Conservation (phyloP, 2,888 invertebrate genomes). For the Molorchus minor region DNA sequence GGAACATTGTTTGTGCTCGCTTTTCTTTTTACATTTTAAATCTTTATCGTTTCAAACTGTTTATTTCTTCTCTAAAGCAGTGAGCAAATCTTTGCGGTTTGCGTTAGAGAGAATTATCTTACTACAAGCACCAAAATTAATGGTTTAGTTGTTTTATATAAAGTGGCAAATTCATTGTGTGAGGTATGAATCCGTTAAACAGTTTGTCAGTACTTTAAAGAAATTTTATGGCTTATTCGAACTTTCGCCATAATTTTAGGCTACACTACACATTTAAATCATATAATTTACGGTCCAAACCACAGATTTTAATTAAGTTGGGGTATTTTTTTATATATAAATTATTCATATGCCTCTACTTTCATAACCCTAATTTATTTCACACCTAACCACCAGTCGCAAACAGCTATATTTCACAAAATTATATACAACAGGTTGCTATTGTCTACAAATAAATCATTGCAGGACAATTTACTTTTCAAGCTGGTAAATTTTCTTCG, state of each 20-base stretch:
- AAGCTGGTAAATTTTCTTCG: too few relatives aligned
- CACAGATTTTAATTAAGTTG: neutral
- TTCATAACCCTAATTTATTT: too few relatives aligned
- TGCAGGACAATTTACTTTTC: too few relatives aligned
- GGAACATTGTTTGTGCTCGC: too few relatives aligned
- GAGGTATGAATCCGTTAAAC: slow-evolving; percentile 5
- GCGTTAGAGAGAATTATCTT: slow-evolving; percentile 2
- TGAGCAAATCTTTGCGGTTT: slow-evolving; percentile 6
- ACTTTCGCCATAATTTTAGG: slow-evolving; percentile 5
- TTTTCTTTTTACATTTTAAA: too few relatives aligned
- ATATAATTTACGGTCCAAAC: neutral
- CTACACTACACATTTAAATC: neutral
- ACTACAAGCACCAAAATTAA: slow-evolving; percentile 12
- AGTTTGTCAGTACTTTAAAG: slow-evolving; percentile 7
- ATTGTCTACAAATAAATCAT: too few relatives aligned
- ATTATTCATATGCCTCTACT: too few relatives aligned
- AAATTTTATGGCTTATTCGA: slow-evolving; percentile 5
- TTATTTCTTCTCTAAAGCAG: neutral
- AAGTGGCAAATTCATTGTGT: slow-evolving; percentile 3
- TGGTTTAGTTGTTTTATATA: slow-evolving; percentile 8
- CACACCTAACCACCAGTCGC: too few relatives aligned
- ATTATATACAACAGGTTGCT: too few relatives aligned
- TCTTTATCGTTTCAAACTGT: too few relatives aligned
- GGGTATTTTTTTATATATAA: too few relatives aligned
- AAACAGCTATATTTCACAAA: too few relatives aligned